These are phyloP conservation scores for Anguilla japonica DNA, from an alignment of 2,113 vertebrate genomes.

Conservation along the genomic window DNA sequence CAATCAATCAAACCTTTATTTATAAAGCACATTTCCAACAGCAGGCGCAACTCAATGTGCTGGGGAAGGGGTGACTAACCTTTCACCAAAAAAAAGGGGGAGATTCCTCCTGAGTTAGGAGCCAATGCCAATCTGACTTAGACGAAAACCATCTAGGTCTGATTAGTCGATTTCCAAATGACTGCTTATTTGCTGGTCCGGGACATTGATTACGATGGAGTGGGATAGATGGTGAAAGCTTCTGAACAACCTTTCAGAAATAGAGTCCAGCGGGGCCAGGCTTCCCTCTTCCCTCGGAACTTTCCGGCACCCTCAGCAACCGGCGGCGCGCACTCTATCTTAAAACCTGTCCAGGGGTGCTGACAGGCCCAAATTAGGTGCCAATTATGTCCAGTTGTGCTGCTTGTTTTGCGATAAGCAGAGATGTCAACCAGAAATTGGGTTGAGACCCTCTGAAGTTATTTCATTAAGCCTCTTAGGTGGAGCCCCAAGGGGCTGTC, in stretches of 20 bases:
- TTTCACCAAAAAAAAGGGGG: not conserved
- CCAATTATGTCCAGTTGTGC: slow-evolving; percentile 57
- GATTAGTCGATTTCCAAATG: not conserved
- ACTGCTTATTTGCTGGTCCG: slow-evolving; percentile 1
- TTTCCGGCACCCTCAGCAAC: slow-evolving; percentile 26
- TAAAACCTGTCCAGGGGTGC: slow-evolving; percentile 44
- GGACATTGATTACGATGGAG: slow-evolving; percentile 6
- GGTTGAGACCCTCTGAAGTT: slow-evolving; percentile 61
- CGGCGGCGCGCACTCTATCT: slow-evolving; percentile 32
- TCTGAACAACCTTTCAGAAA: slow-evolving; percentile 6
- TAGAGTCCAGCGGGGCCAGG: not conserved
- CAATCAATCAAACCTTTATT: too few relatives aligned
- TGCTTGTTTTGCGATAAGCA: slow-evolving; percentile 57
- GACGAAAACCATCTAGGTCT: slow-evolving; percentile 6
- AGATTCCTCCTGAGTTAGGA: not conserved
- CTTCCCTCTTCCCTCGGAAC: not conserved
- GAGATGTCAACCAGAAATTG: slow-evolving; percentile 58
- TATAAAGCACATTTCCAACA: too few relatives aligned
- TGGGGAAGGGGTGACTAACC: not conserved
- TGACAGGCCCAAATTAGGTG: slow-evolving; percentile 62
- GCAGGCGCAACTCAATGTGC: not conserved
- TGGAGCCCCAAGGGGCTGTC: not conserved
- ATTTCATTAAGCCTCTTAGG: slow-evolving; percentile 54
- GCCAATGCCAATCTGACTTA: not conserved
- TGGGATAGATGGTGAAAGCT: not conserved